Base-by-base conservation (phyloP, 2,888 invertebrate genomes). In the Spodoptera picta region DNA sequence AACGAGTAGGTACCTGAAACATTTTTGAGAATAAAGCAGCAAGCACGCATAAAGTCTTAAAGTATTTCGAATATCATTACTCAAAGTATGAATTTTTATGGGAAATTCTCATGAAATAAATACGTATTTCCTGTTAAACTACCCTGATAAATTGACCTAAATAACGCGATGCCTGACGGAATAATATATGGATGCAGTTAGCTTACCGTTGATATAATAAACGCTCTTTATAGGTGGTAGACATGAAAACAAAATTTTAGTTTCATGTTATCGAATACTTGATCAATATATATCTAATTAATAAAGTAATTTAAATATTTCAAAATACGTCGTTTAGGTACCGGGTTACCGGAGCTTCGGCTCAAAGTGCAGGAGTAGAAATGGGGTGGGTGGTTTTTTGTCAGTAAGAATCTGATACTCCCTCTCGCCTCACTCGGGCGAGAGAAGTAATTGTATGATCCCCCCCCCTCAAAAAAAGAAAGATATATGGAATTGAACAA, bases 21-120 rank as follows among this genome's bases (percentile, higher is more conserved):
- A 70, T 68, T 74, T 73, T 77, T 49, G 54, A 53, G 65, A 75
- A 79, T 70, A 81, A 73, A 60, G 73, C 65, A 62, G 53, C 48
- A 53, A 70, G 62, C 81, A 77, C 76, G 74, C 73, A 74, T 61
- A 65, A 53, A 71, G 51, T 63, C 68, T 60, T 65, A 64, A 73
- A 69, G 63, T 65, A 69, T 72, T 79, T 68, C 50, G 56, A 79
- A 71, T 74, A 65, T 65, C 60, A 58, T 70, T 72, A 76, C 68
- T 50, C 50, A 56, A 64, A 51, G 61, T 67, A 68, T 68, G 68
- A 65, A 44, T 53, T 73, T 80, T 81, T 72, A 80, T 79, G 79
- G 63, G 57, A 51, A 72, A 57, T 81, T 81, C 68, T 77, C 79
- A 77, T 79, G 81, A 73, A 74, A 61, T 60, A 64, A 75, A 77